Evolutionary conservation across 1,140 invertebrate species (phyloP).

Genomic region (Eriocheir sinensis): DNA sequence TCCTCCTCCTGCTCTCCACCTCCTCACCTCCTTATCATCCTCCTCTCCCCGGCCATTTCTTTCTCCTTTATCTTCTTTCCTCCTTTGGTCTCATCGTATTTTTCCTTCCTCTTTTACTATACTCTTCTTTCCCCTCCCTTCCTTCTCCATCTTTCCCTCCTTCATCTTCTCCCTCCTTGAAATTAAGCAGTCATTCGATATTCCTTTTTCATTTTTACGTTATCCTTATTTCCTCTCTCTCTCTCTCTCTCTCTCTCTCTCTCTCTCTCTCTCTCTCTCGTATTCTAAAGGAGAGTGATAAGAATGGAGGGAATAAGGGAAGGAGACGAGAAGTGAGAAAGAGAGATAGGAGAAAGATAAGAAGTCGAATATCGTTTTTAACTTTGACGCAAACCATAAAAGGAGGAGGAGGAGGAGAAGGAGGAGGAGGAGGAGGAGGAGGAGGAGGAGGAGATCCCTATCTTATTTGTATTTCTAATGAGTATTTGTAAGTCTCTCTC

Average conservation of each 20-base stretch:
- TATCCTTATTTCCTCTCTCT: not conserved
- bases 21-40: not conserved
- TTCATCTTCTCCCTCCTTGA: too few species aligned
- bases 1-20: too few species aligned
- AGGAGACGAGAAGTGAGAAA: not conserved
- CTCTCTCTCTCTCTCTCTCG: not conserved
- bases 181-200: too few species aligned
- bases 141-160: too few species aligned
- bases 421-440: not conserved
- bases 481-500: not conserved
- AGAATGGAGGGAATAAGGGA: not conserved
- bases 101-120: too few species aligned
- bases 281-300: not conserved
- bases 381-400: too few species aligned
- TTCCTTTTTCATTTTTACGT: too few species aligned
- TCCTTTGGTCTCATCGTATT: too few species aligned
- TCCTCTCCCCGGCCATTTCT: too few species aligned
- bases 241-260: constrained; percentile 1
- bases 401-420: not conserved
- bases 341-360: not conserved
- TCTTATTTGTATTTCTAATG: not conserved
- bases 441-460: not conserved
- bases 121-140: too few species aligned
- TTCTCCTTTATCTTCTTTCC: too few species aligned
- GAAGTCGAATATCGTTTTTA: too few species aligned